Evolutionary conservation across 2,113 vertebrate genomes (phyloP).

Genomic region (Tricholaema leucomelas): DNA sequence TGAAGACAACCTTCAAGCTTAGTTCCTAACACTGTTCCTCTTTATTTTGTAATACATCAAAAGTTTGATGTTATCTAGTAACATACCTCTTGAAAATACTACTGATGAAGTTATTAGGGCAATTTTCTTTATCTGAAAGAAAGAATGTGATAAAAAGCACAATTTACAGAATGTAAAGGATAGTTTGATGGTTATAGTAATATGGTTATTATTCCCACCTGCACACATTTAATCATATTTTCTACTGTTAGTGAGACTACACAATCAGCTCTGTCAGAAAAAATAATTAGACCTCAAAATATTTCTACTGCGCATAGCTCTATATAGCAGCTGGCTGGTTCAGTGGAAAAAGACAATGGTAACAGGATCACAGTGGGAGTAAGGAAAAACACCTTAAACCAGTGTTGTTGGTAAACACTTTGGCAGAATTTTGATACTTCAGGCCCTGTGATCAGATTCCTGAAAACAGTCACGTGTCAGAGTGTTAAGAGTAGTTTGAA

Average conservation of each 20-base stretch:
- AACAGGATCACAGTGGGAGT: rapidly evolving
- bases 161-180: background rate
- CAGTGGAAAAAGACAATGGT: background rate
- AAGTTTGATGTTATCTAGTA: background rate
- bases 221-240: background rate
- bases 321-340: background rate
- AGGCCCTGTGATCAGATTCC: background rate
- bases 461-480: rapidly evolving
- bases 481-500: background rate
- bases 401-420: background rate
- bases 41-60: background rate
- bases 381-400: background rate
- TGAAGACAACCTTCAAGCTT: background rate
- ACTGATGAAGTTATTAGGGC: background rate
- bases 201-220: background rate
- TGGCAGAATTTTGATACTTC: background rate
- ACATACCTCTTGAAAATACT: conserved; percentile 22
- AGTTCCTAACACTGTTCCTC: background rate
- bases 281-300: background rate
- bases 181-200: background rate
- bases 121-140: conserved; percentile 59
- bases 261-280: background rate
- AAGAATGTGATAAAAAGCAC: background rate
- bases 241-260: background rate
- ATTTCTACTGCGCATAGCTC: background rate